Conservation (phyloP, 2,797 vertebrate genomes). For the Eremophila alpestris region DNA sequence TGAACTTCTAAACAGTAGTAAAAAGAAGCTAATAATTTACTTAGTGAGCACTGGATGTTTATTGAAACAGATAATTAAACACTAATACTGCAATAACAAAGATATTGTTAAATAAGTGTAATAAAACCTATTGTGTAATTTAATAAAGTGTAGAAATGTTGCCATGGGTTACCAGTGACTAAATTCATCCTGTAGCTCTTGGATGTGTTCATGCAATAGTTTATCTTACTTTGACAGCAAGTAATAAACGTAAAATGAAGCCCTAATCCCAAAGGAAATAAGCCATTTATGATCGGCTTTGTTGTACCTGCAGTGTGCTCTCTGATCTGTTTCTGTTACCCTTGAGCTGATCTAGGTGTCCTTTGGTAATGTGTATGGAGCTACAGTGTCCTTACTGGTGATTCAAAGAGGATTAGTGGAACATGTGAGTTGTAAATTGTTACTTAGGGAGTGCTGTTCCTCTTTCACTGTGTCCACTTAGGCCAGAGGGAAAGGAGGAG, state of each 20-base stretch:
- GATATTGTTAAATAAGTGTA: not conserved
- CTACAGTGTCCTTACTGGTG: not conserved
- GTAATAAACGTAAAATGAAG: not conserved
- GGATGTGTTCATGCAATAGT: not conserved
- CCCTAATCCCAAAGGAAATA: not conserved
- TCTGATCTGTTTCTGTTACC: not conserved
- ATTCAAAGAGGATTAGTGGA: not conserved
- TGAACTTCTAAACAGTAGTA: not conserved
- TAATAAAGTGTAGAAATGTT: not conserved
- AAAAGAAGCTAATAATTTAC: not conserved
- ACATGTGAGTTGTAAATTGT: not conserved
- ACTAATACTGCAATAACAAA: not conserved
- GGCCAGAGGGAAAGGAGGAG: not conserved
- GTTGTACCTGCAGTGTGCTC: not conserved
- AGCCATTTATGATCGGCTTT: not conserved
- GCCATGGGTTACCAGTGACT: not conserved
- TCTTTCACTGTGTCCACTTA: not conserved
- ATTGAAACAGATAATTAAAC: not conserved
- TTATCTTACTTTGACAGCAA: not conserved
- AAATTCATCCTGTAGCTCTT: not conserved
- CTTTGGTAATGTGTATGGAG: not conserved
- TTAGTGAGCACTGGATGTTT: not conserved
- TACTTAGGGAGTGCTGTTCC: not conserved
- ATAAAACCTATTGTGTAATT: not conserved
- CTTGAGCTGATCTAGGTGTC: not conserved